These are phyloP conservation scores for Halictus ligatus DNA, from an alignment of 2,888 invertebrate genomes.

Conservation along the genomic window DNA sequence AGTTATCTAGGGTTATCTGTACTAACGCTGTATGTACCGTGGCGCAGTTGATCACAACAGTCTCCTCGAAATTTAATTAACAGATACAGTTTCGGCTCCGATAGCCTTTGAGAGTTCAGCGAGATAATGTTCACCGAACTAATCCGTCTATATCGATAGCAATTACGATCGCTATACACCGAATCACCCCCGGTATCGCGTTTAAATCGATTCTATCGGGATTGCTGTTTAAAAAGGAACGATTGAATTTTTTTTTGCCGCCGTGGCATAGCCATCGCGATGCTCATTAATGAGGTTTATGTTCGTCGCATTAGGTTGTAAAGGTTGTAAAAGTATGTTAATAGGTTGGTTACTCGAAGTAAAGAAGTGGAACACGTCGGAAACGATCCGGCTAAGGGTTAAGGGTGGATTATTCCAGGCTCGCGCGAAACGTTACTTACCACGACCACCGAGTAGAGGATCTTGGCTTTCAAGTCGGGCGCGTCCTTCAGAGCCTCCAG, in stretches of 20 bases:
- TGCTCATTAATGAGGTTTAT: not conserved
- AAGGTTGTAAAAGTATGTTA: not conserved
- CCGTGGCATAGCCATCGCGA: not conserved
- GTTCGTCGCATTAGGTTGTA: not conserved
- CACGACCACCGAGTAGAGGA: constrained; percentile 97
- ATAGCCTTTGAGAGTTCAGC: not conserved
- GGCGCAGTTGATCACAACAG: not conserved
- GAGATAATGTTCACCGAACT: not conserved
- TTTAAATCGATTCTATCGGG: not conserved
- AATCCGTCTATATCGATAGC: not conserved
- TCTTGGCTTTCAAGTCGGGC: constrained; percentile 96
- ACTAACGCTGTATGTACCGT: no score
- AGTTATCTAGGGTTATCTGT: not conserved
- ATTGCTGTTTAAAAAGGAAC: not conserved
- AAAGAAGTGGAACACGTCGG: not conserved
- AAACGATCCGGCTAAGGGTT: not conserved
- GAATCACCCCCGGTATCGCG: not conserved
- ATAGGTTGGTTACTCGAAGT: not conserved
- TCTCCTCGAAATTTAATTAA: not conserved
- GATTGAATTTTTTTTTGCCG: not conserved
- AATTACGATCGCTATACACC: not conserved
- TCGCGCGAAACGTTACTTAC: constrained; percentile 87
- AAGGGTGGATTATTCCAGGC: constrained; percentile 37
- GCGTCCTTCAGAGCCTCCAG: constrained; percentile 93
- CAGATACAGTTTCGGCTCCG: not conserved